phyloP scores from a whole-genome alignment of 2,797 vertebrate genomes.

The Cygnus olor region DNA sequence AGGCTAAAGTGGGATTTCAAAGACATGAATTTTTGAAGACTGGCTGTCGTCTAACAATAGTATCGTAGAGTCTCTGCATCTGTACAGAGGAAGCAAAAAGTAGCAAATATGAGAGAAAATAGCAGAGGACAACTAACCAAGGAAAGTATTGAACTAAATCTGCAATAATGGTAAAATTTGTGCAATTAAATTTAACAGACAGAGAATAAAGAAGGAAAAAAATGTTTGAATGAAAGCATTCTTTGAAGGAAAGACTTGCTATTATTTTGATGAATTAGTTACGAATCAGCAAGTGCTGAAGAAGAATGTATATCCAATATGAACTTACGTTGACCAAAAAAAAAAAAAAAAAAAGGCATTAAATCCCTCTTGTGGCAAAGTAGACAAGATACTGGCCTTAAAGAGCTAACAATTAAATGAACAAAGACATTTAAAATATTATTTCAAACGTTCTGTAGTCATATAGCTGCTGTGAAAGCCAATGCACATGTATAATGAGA shows the following conservation, averaged over 20 bases:
- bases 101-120: background rate
- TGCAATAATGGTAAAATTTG: background rate
- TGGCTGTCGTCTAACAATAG: background rate
- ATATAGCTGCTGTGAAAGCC: background rate
- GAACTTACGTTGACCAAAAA: background rate
- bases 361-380: background rate
- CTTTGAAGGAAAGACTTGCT: background rate
- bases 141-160: background rate
- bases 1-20: background rate
- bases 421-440: background rate
- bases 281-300: background rate
- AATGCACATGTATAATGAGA: rapidly evolving
- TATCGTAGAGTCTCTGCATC: background rate
- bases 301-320: background rate
- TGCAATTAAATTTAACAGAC: rapidly evolving
- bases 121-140: background rate
- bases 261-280: background rate
- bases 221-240: background rate
- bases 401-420: background rate
- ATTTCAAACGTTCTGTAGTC: background rate
- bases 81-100: background rate
- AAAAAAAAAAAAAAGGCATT: background rate
- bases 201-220: background rate
- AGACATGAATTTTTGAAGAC: background rate
- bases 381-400: background rate